These are phyloP conservation scores for Rousettus leschenaultii DNA, from an alignment of 2,113 vertebrate genomes.

Conservation along the genomic window DNA sequence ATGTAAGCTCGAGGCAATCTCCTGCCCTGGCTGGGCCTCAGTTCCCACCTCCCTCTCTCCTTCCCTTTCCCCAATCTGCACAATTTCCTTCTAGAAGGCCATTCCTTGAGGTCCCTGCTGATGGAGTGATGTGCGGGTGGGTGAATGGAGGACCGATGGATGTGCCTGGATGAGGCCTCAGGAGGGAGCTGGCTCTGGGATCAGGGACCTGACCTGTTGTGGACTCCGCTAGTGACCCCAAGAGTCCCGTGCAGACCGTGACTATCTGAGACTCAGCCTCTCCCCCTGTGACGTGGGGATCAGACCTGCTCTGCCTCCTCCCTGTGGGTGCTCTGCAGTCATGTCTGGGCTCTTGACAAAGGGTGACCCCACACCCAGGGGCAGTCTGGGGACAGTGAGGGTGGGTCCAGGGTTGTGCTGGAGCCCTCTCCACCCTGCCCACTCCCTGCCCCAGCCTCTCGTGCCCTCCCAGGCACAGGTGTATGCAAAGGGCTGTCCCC, in stretches of 20 bases:
- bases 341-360: background rate
- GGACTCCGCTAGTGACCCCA: background rate
- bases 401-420: background rate
- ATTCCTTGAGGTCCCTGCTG: background rate
- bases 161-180: background rate
- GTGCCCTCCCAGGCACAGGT: background rate
- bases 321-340: background rate
- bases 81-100: background rate
- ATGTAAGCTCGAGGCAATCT: background rate
- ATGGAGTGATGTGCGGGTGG: fast-evolving
- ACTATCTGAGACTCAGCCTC: background rate
- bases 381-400: background rate
- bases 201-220: background rate
- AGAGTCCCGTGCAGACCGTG: fast-evolving
- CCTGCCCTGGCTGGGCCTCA: background rate
- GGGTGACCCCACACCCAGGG: background rate
- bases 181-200: background rate
- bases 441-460: background rate
- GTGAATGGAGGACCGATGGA: background rate
- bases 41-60: background rate
- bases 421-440: background rate
- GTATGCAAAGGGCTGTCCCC: background rate
- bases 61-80: background rate
- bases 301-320: background rate
- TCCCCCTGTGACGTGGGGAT: background rate